A percentile compares a stretch with the other conserved stretches of the same genome.
Evolutionary conservation across 2,797 vertebrate species (phyloP).

Genomic region (Malurus leucopterus): DNA sequence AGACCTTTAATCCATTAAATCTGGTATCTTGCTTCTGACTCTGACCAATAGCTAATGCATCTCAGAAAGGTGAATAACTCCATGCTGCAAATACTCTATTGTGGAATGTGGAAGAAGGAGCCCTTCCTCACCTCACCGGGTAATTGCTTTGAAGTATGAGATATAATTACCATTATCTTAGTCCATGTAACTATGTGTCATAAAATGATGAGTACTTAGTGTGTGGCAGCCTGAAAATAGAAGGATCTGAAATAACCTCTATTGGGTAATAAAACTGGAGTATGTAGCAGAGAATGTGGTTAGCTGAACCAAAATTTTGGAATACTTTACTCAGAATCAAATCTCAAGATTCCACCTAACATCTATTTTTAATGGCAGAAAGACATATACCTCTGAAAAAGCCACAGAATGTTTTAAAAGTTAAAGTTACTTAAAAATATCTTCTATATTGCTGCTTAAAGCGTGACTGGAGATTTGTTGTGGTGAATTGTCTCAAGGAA

Average conservation of each 20-base stretch:
- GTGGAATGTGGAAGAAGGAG: constrained; percentile 37
- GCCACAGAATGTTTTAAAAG: background rate
- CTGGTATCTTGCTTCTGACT: constrained; percentile 53
- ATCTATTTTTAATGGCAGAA: background rate
- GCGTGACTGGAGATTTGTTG: background rate
- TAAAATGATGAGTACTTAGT: constrained; percentile 54
- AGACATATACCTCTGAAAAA: background rate
- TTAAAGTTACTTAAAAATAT: background rate
- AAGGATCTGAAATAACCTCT: constrained; percentile 51
- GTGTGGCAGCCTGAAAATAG: constrained; percentile 55
- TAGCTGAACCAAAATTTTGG: background rate
- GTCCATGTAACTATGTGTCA: constrained; percentile 50
- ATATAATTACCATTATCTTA: constrained; percentile 62
- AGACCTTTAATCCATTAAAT: constrained; percentile 68
- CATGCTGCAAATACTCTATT: constrained; percentile 29
- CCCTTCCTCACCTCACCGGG: constrained; percentile 32
- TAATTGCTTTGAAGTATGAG: constrained; percentile 64
- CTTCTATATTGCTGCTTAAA: background rate
- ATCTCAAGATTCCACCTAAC: background rate
- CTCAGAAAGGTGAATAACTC: constrained; percentile 59
- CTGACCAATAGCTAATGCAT: constrained; percentile 59
- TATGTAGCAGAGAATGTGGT: background rate
- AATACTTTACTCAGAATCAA: background rate
- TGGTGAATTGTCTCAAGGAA: background rate
- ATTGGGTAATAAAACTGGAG: background rate